Evolutionary conservation across 2,797 vertebrate genomes (phyloP), one percentile per base, ranked within the genome.

Genomic region (Chrysocyon brachyurus): DNA sequence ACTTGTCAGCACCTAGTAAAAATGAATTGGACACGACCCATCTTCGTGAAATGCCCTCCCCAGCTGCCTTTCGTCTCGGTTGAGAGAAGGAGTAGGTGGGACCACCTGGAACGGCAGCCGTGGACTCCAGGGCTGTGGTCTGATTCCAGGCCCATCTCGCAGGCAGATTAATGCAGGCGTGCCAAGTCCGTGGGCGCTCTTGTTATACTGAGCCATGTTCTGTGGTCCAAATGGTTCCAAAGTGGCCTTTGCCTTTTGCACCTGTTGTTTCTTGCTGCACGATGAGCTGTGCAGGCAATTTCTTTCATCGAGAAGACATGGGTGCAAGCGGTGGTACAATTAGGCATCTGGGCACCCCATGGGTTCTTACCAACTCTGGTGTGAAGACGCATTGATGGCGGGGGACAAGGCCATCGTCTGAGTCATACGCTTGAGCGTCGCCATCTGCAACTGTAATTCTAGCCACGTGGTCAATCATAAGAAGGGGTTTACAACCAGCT

Each of bases 401-500:
- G 97, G 97, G 95, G 81, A 98, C 92, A 24, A 92, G 96, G 96
- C 90, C 90, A 94, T 94, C 36, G 24, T 93, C 96, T 96, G 97
- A 98, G 96, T 97, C 96, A 59, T 33, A 57, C 1, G 54, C 36
- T 33, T 0, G 14, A 88, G 72, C 12, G 2, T 96, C 40, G 1
- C 97, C 98, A 97, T 98, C 97, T 97, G 98, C 92, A 96, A 75
- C 92, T 96, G 94, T 96, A 94, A 97, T 97, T 97, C 93, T 75
- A 96, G 94, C 85, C 97, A 98, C 85, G 96, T 92, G 96, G 97
- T 96, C 97, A 95, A 46, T 91, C 21, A 54, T 95, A 92, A 96
- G 97, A 98, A 92, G 81, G 91, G 82, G 84, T 97, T 96, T 96
- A 97, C 87, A 96, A 91, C 63, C 94, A 92, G 97, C 92, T 96